Evolutionary conservation across 1,140 invertebrate species (phyloP), one percentile per base, ranked within the genome.

Genomic region (Teleopsis dalmanni): DNA sequence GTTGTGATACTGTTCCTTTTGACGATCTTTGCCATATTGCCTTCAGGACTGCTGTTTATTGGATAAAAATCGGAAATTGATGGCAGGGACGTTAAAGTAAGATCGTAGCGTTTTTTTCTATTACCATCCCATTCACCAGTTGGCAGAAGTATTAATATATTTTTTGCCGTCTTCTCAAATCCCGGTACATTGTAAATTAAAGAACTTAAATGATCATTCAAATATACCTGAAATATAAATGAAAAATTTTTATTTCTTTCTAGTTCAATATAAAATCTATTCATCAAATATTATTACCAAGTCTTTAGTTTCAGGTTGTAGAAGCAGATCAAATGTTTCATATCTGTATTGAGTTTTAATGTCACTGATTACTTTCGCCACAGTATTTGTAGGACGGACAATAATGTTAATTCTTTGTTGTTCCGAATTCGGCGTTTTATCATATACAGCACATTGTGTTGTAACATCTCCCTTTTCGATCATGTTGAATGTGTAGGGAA

Each of bases 371-470:
- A 81, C 58, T 27, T 73, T 67, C 25, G 61, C 59, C 11, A 77
- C 73, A 8, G 73, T 73, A 26, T 68, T 73, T 10, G 75, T 73
- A 4, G 73, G 68, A 21, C 78, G 73, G 13, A 80, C 57, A 48
- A 60, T 72, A 68, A 58, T 75, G 50, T 52, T 69, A 46, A 56
- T 72, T 59, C 71, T 76, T 47, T 62, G 71, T 41, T 60, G 67
- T 59, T 55, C 63, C 50, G 52, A 64, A 51, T 49, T 65, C 59
- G 53, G 71, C 23, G 76, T 75, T 60, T 78, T 71, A 58, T 80
- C 78, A 26, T 73, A 71, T 35, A 82, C 70, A 44, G 76, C 73
- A 59, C 79, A 81, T 53, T 76, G 58, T 38, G 76, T 70, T 22
- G 36, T 40, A 26, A n/a, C n/a, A n/a, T 16, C 23, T 42, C 16